Base-by-base conservation (phyloP, 2,797 vertebrate genomes). In the Varecia variegata region DNA sequence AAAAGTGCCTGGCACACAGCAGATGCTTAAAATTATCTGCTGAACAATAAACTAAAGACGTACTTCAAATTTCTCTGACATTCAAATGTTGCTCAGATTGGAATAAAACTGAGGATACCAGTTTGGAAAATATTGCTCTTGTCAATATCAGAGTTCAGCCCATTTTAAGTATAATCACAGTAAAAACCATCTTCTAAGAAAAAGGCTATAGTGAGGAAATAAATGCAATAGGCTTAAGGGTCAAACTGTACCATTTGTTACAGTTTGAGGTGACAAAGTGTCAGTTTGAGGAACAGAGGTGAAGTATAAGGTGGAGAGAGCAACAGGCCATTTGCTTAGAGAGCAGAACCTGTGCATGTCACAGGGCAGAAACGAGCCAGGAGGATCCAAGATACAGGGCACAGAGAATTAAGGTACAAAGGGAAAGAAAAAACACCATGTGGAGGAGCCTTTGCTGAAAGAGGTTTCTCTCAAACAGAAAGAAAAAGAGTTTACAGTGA, bases 121-220 rank as follows among this genome's bases (percentile, higher is more conserved):
- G 15, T 70, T 47, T 85, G 50, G 60, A 86, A 68, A 89, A 76
- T 35, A 82, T 0, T 73, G 17, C 38, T 35, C 18, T 17, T 40
- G 65, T 62, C 21, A n/a, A 4, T 23, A 74, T 21, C 38, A 80
- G 21, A 77, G 47, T 25, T 84, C 68, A 88, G 15, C n/a, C 3
- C 35, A 94, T 38, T 81, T 89, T 81, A 92, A 70, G 68, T 35
- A 54, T 77, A 71, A 83, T 47, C 40, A 92, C 65, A 81, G 89
- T 13, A 93, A 62, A 94, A 45, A 76, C 0, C 2, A 47, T 43
- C 67, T 73, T 73, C 7, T 3, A 84, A 77, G 50, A 27, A 79
- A 91, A 95, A 76, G 27, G 32, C 18, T 88, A 21, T 21, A 70
- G 27, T 40, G 83, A 93, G 27, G 8, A 88, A 90, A 73, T 77